Conservation (phyloP, 2,797 vertebrate species). For the Anguilla marmorata region DNA sequence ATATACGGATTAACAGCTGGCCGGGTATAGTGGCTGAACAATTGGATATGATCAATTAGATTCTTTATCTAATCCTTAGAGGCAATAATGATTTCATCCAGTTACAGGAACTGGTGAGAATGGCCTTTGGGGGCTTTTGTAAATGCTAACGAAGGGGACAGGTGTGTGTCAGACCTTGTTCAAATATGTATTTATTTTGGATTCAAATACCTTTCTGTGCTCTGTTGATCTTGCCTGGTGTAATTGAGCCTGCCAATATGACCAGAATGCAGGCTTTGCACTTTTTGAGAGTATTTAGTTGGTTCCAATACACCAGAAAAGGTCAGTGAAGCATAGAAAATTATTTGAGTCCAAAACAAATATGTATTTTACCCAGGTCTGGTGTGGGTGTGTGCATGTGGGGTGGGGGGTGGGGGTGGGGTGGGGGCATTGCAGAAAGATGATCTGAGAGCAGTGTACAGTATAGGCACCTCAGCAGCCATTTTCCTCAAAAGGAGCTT, state of each 20-base stretch:
- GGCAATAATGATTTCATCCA: not conserved
- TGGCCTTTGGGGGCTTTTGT: not conserved
- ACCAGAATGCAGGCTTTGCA: too few relatives aligned
- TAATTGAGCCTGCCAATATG: too few relatives aligned
- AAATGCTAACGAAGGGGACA: not conserved
- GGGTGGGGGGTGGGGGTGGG: not conserved
- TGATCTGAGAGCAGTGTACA: not conserved
- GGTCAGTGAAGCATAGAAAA: too few relatives aligned
- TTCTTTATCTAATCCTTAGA: not conserved
- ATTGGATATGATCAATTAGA: not conserved
- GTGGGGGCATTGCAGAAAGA: not conserved
- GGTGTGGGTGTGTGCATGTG: not conserved
- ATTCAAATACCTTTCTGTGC: too few relatives aligned
- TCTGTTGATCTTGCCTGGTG: too few relatives aligned
- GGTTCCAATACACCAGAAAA: too few relatives aligned
- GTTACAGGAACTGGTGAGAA: not conserved
- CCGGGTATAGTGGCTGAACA: not conserved
- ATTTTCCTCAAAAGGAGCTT: not conserved
- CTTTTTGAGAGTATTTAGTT: too few relatives aligned
- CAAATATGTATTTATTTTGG: too few relatives aligned
- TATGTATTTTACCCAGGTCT: too few relatives aligned
- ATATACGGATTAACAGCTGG: not conserved
- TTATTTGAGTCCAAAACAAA: too few relatives aligned
- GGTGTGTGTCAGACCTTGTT: not conserved
- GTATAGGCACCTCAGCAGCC: not conserved